Percentiles rank a stretch among this genome's conserved stretches.
Evolutionary conservation across 2,113 vertebrate genomes (phyloP).

Genomic region (Dasyprocta punctata): DNA sequence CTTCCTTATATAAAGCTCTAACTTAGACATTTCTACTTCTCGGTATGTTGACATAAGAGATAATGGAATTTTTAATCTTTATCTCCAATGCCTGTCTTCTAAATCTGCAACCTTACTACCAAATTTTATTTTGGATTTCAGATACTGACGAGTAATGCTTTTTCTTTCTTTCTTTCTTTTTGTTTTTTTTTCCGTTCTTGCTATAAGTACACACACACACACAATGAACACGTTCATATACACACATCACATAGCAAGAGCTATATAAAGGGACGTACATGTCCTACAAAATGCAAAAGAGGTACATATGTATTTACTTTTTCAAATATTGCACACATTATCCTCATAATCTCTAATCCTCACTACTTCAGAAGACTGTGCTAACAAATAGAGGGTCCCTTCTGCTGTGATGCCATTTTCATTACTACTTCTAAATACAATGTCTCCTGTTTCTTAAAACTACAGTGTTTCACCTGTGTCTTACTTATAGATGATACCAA

Average conservation of each 20-base stretch:
- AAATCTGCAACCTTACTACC: neutral
- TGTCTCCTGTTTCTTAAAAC: neutral
- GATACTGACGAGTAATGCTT: neutral
- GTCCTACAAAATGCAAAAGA: neutral
- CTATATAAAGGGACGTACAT: neutral
- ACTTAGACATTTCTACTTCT: neutral
- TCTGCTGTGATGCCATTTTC: neutral
- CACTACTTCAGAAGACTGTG: neutral
- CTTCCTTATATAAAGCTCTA: neutral
- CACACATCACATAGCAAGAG: neutral
- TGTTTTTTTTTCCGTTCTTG: neutral
- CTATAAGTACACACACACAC: neutral
- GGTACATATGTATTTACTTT: neutral
- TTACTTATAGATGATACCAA: neutral
- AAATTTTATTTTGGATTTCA: slow-evolving; percentile 28
- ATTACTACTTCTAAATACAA: neutral
- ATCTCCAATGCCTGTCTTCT: neutral
- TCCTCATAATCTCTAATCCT: neutral
- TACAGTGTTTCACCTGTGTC: too few species aligned
- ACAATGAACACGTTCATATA: neutral
- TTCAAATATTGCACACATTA: neutral
- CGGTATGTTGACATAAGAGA: neutral
- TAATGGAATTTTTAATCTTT: neutral
- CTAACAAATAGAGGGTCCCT: neutral
- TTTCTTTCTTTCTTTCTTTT: neutral